Base-by-base conservation (phyloP, 2,113 vertebrate species). In the Neogobius melanostomus region DNA sequence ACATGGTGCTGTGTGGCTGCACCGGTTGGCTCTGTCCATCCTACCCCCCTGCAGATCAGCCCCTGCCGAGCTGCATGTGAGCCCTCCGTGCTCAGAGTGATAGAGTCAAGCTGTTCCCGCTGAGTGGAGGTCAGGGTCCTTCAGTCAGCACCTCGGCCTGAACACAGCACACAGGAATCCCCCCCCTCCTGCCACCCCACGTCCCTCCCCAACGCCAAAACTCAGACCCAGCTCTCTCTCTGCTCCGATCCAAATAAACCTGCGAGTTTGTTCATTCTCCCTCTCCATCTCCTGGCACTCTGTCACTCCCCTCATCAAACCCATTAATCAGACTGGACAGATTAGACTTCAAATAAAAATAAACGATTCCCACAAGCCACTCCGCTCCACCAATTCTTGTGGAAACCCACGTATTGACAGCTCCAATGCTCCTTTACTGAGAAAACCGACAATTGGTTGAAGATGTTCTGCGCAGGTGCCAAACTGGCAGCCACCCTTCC, bases 71-170 rank as follows among this genome's bases (percentile, higher is more conserved):
- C 72, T 64, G 81, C 74, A 82, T 82, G 82, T 87, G 86, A 89
- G 85, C 86, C 81, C 85, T 88, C 77, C 76, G 69, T 82, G 81
- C 87, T 87, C 82, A 62, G 43, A 76, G 84, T 86, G 90, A 92
- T 86, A 82, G 86, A 92, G 89, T 89, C 88, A 92, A 89, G 90
- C 91, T 93, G 89, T 90, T 91, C 84, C 88, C 82, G 86, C 87
- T 86, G 87, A 90, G 86, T 84, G 84, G 87, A 89, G 91, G 91
- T 93, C 91, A 92, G 92, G 92, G 89, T 92, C 85, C 83, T 88
- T 93, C 92, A 91, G 85, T 93, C 93, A 93, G 88, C 91, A 91
- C 92, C 91, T 91, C 88, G 49, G 90, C 89, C 89, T 88, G 88
- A 92, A 91, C 89, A 87, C 85, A 90, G 92, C 91, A 90, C 91